A percentile compares a stretch with the other conserved stretches of the same genome.
Evolutionary conservation across 2,888 invertebrate genomes (phyloP).

Genomic region (Tethea ocularis): DNA sequence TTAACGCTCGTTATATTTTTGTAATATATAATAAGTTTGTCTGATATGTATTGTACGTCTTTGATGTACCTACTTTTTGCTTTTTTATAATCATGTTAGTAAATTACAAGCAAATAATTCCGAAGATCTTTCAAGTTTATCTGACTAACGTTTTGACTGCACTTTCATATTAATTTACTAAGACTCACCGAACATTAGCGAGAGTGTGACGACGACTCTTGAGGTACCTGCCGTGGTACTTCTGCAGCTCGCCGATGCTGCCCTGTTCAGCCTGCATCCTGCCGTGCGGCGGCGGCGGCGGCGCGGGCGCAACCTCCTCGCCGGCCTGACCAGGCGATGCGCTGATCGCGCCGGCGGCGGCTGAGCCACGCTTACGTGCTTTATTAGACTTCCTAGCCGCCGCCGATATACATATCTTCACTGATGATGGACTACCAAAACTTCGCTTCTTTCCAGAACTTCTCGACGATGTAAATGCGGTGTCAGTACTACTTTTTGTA

Average conservation of each 20-base stretch:
- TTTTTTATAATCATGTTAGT: not conserved
- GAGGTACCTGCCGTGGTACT: slow-evolving; percentile 93
- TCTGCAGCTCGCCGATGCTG: slow-evolving; percentile 94
- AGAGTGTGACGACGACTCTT: slow-evolving; percentile 94
- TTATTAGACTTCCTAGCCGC: slow-evolving; percentile 80
- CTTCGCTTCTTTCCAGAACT: slow-evolving; percentile 80
- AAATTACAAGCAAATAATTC: too few species aligned
- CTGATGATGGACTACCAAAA: slow-evolving; percentile 84
- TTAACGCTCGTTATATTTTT: not conserved
- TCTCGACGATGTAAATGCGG: slow-evolving; percentile 76
- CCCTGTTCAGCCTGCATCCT: slow-evolving; percentile 97
- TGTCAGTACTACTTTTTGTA: slow-evolving; percentile 79
- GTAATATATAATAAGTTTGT: not conserved
- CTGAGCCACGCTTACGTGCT: slow-evolving; percentile 79
- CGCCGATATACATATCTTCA: slow-evolving; percentile 82
- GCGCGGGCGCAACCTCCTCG: slow-evolving; percentile 62
- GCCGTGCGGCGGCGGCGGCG: slow-evolving; percentile 68
- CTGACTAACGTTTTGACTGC: too few species aligned
- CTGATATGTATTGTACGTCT: not conserved
- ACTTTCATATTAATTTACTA: not conserved
- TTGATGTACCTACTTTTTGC: not conserved
- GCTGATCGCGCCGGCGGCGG: slow-evolving; percentile 63
- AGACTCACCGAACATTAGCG: slow-evolving; percentile 95
- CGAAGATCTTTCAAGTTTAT: too few species aligned
- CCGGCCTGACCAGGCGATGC: slow-evolving; percentile 55